Base-by-base conservation (phyloP, 2,888 invertebrate species). In the Megalurothrips usitatus region DNA sequence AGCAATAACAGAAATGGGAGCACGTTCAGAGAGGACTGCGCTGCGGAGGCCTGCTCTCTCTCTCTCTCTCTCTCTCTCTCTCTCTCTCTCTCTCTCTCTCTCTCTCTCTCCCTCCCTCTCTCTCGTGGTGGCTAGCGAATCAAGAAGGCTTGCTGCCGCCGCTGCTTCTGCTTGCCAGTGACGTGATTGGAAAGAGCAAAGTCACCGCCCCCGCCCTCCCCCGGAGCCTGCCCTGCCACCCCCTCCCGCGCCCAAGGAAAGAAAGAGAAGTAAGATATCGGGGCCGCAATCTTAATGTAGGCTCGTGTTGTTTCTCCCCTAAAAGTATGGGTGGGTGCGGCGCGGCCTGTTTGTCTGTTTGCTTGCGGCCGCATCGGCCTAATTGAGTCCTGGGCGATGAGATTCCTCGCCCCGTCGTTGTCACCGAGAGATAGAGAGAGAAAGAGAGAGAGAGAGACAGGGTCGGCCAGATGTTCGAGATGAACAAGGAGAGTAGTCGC, bases 241-340 rank as follows among this genome's bases (percentile, higher is more conserved):
- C 8, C 23, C 11, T 26, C 26, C 26, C 68, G 23, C 58, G 1
- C 26, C 26, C 2, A 43, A 2, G 2, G 34, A 43, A 43, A 43
- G 34, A 43, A 43, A 43, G 34, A 43, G 34, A 43, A 43, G 34
- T 43, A 43, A 43, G 26, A 23, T 75, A 75, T 75, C 68, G 23
- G 23, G 26, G 68, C 12, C 68, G 68, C 68, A 23, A 75, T 75
- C 68, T 75, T 75, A 75, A 75, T 75, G 68, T 75, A 75, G 68
- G 68, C 68, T 23, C 68, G 8, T 75, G 68, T 23, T 58, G 58
- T 58, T n/a, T 58, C 58, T 75, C 68, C 68, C 23, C 68, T 26
- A 12, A 75, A 75, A 75, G 68, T 26, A 75, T 12, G 23, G 68
- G 12, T 11, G 68, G 26, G 68, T 75, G 23, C 58, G 19, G 19